Base-by-base conservation (phyloP, 2,797 vertebrate species). In the Gambusia yucatana region DNA sequence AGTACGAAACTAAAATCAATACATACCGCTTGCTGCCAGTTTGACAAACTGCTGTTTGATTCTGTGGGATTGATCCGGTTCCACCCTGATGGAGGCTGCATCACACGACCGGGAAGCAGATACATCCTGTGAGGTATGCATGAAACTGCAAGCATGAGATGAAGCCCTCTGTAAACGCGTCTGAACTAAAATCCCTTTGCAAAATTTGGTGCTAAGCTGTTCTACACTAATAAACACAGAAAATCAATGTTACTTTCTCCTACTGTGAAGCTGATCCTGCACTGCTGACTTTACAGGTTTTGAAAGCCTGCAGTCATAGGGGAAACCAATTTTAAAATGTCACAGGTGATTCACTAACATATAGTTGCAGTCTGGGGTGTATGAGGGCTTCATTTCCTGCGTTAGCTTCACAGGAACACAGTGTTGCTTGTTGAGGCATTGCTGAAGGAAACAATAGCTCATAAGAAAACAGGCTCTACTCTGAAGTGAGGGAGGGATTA, bases 351-450 rank as follows among this genome's bases (percentile, higher is more conserved):
- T 86, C 77, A n/a, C 0, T 81, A 80, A 82, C 17, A 43, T 80
- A 39, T 73, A 59, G 57, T 44, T 76, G 83, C 78, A 73, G 72
- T 88, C 72, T 76, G 39, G 83, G 80, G 65, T 3, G 78, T 50
- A 75, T 84, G 84, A 89, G 69, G 85, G 82, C 85, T 91, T 90
- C 81, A 87, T 91, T 84, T 88, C 74, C 85, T 71, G 79, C 77
- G 83, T 72, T 73, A 72, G 81, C 83, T 76, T 79, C 75, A 16
- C 70, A 47, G 75, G 11, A 61, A 81, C 78, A 79, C 83, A 76
- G 73, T 86, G 86, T 80, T 72, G 48, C 46, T n/a, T 72, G 77
- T 78, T 77, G 55, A 63, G 52, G 82, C 80, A 6, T 39, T 8
- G 55, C 78, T 46, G 74, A 79, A 79, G 75, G 82, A 73, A 79